Percentiles rank a stretch among this genome's conserved stretches.
Conservation (phyloP, 2,888 invertebrate genomes). For the Theristus sp. region DNA sequence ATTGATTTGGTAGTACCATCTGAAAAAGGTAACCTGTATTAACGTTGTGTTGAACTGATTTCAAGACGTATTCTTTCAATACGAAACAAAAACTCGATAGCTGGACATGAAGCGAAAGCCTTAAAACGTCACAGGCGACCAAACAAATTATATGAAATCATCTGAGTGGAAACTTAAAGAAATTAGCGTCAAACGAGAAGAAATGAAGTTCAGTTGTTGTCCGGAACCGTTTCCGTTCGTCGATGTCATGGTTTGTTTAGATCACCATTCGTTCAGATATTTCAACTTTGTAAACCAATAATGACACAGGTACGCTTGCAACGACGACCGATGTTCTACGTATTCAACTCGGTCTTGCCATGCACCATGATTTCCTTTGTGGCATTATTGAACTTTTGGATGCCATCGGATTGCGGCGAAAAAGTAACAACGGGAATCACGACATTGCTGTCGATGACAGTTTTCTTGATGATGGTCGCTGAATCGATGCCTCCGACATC, state of each 20-base stretch:
- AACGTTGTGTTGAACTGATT: too few species aligned
- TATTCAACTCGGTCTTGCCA: slow-evolving; percentile 63
- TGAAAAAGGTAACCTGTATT: slow-evolving; percentile 15
- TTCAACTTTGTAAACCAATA: too few species aligned
- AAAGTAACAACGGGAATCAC: slow-evolving; percentile 62
- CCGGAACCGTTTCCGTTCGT: slow-evolving; percentile 59
- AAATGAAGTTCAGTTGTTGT: slow-evolving; percentile 58
- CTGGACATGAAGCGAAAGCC: too few species aligned
- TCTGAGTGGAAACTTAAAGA: slow-evolving; percentile 24
- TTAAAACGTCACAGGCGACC: slow-evolving; percentile 13
- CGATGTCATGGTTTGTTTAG: slow-evolving; percentile 30
- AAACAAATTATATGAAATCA: slow-evolving; percentile 24
- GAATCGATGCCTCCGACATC: slow-evolving; percentile 60
- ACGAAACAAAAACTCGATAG: background rate
- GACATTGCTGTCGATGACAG: slow-evolving; percentile 67
- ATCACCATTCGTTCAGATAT: too few species aligned
- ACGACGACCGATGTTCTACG: slow-evolving; percentile 49
- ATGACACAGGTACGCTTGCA: slow-evolving; percentile 44
- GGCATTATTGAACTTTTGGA: slow-evolving; percentile 67
- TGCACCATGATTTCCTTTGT: slow-evolving; percentile 66
- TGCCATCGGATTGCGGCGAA: slow-evolving; percentile 67
- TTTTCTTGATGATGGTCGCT: slow-evolving; percentile 66
- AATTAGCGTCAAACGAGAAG: slow-evolving; percentile 38
- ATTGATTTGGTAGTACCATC: slow-evolving; percentile 22
- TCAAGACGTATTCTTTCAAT: too few species aligned